Evolutionary conservation across 1,140 invertebrate species (phyloP), one percentile per base, ranked within the genome.

Genomic region (Drosophila kikkawai): DNA sequence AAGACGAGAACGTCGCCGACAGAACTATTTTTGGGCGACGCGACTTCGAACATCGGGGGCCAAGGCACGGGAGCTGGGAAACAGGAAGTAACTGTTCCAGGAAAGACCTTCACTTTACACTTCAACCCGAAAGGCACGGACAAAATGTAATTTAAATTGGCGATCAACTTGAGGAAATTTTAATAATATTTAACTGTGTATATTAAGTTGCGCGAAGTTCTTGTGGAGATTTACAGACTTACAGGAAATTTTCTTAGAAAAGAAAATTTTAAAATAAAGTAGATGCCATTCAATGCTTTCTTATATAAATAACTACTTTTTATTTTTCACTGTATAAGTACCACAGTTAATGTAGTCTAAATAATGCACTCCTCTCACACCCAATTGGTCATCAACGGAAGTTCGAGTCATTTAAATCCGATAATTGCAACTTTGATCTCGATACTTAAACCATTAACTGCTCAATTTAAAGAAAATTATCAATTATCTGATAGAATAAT

Each of bases 341-440:
- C n/a, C 6, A 36, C 3, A 8, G 2, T 9, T 56, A 44, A 47
- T 59, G 57, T 32, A 45, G 26, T 47, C n/a, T 32, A n/a, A 60
- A 41, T 22, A 81, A 56, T 55, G 29, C 29, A 42, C 66, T 64
- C 73, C 67, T 59, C 42, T 17, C 22, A 67, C 82, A 68, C 81
- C 61, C 88, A 90, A 90, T 90, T 90, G 85, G 85, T 79, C 81
- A 53, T 76, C 66, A 82, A 63, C 86, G 86, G 86, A 91, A 82
- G 86, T 78, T 82, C 74, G 56, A 61, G 74, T 80, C 82, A 86
- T 85, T 91, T 82, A 45, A 74, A 73, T 42, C 76, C 81, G 73
- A 68, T 66, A 63, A 32, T 69, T 17, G 29, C 50, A 45, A 47
- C 58, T 57, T 53, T 63, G 58, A 44, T 55, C 63, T 55, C 50